Percentiles rank a stretch among this genome's conserved stretches.
These are phyloP conservation scores for Bombus confusus DNA, from an alignment of 1,140 invertebrate species.

Conservation along the genomic window DNA sequence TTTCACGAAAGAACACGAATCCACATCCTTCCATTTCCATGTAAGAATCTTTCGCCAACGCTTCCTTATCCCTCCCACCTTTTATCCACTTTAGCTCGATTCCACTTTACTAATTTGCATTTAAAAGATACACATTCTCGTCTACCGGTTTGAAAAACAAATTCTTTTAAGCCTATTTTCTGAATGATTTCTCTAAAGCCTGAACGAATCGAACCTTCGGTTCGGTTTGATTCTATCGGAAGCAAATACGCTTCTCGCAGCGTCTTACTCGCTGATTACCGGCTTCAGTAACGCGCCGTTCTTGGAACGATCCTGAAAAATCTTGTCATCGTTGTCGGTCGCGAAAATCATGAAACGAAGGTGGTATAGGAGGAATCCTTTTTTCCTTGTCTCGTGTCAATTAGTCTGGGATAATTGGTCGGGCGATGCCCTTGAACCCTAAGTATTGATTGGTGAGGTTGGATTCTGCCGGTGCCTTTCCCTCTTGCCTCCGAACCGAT, in stretches of 20 bases:
- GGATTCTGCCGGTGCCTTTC: slow-evolving; percentile 77
- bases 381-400: slow-evolving; percentile 72
- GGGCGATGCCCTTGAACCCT: slow-evolving; percentile 82
- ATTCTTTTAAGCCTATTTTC: neutral
- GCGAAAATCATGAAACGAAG: slow-evolving; percentile 8
- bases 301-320: neutral
- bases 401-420: slow-evolving; percentile 81
- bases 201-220: neutral
- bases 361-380: slow-evolving; percentile 46
- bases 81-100: neutral
- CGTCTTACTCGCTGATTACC: too few species aligned
- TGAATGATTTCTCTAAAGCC: neutral
- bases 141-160: neutral
- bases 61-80: neutral
- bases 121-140: neutral
- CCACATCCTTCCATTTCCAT: slow-evolving; percentile 19
- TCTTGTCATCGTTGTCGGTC: too few species aligned
- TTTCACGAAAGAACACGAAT: slow-evolving; percentile 48
- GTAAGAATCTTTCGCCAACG: slow-evolving; percentile 11
- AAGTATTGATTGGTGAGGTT: slow-evolving; percentile 82
- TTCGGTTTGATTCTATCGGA: neutral
- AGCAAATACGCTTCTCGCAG: neutral
- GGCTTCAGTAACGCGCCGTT: neutral
- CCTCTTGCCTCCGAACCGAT: slow-evolving; percentile 73
- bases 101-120: neutral